A percentile compares a stretch with the other conserved stretches of the same genome.
These are phyloP conservation scores for Harmothoe impar DNA, from an alignment of 2,888 invertebrate species.

Conservation along the genomic window DNA sequence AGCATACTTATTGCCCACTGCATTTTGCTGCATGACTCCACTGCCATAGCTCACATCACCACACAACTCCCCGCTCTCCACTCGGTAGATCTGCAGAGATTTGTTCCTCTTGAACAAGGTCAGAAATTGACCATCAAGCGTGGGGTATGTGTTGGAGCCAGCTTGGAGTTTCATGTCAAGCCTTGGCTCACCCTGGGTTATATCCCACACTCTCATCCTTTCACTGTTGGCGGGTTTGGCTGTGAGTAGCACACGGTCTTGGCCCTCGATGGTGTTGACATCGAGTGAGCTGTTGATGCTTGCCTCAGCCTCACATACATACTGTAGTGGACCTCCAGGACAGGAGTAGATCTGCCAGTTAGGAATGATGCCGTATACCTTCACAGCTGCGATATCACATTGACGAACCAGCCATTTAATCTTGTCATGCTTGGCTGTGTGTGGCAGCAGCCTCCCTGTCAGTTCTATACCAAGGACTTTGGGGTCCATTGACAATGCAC, in stretches of 20 bases:
- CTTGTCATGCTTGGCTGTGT: slow-evolving; percentile 70
- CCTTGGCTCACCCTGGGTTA: slow-evolving; percentile 76
- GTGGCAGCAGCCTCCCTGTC: slow-evolving; percentile 69
- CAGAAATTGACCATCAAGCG: slow-evolving; percentile 75
- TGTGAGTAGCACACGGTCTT: slow-evolving; percentile 76
- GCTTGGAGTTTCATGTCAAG: slow-evolving; percentile 76
- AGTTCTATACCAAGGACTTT: slow-evolving; percentile 67
- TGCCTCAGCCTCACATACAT: slow-evolving; percentile 76
- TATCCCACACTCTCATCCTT: slow-evolving; percentile 76
- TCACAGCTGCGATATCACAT: slow-evolving; percentile 76
- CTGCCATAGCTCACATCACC: slow-evolving; percentile 73
- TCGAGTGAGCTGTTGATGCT: slow-evolving; percentile 72
- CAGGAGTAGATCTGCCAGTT: slow-evolving; percentile 78
- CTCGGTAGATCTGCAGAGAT: slow-evolving; percentile 73
- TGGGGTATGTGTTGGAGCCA: slow-evolving; percentile 73
- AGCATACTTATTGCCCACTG: slow-evolving; percentile 75
- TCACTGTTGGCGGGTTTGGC: slow-evolving; percentile 76
- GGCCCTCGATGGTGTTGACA: slow-evolving; percentile 76
- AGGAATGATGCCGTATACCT: slow-evolving; percentile 76
- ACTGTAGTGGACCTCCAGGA: slow-evolving; percentile 80
- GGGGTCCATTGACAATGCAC: slow-evolving; percentile 85
- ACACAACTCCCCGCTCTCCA: slow-evolving; percentile 76
- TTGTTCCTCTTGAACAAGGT: slow-evolving; percentile 75
- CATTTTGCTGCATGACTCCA: slow-evolving; percentile 63
- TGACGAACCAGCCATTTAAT: slow-evolving; percentile 75